Evolutionary conservation across 2,113 vertebrate genomes (phyloP).

Genomic region (Thunnus maccoyii): DNA sequence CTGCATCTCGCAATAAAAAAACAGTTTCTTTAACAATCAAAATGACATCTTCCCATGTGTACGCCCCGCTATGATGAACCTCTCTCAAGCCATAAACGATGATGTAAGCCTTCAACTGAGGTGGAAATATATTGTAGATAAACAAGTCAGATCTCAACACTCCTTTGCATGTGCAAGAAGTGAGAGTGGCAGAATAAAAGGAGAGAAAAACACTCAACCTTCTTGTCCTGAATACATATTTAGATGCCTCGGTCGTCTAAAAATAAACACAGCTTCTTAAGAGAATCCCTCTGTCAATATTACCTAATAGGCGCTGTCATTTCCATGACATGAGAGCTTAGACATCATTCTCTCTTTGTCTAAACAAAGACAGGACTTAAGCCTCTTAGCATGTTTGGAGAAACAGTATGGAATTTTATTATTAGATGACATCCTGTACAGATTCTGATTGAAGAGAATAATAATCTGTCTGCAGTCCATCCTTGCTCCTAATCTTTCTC

Average conservation of each 20-base stretch:
- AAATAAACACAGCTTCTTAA: slow-evolving; percentile 19
- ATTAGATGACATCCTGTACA: background rate
- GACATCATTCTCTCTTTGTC: background rate
- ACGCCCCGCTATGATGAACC: too few relatives aligned
- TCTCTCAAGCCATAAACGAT: too few relatives aligned
- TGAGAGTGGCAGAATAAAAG: background rate
- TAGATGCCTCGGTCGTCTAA: slow-evolving; percentile 6
- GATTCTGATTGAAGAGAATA: background rate
- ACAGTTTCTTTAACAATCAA: too few relatives aligned
- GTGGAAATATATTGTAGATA: too few relatives aligned
- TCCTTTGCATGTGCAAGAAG: too few relatives aligned
- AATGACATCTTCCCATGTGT: too few relatives aligned
- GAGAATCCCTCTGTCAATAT: slow-evolving; percentile 23
- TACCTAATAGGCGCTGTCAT: background rate
- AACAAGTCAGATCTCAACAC: too few relatives aligned
- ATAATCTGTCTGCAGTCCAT: too few relatives aligned
- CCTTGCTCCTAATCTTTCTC: background rate
- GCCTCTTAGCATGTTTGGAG: slow-evolving; percentile 39
- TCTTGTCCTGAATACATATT: background rate
- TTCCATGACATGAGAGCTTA: background rate
- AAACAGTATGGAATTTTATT: background rate
- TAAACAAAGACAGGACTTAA: slow-evolving; percentile 22
- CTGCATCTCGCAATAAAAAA: too few relatives aligned
- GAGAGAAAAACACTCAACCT: background rate
- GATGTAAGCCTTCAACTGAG: too few relatives aligned